Base-by-base conservation (phyloP, 2,113 vertebrate species). In the Engraulis encrasicolus region DNA sequence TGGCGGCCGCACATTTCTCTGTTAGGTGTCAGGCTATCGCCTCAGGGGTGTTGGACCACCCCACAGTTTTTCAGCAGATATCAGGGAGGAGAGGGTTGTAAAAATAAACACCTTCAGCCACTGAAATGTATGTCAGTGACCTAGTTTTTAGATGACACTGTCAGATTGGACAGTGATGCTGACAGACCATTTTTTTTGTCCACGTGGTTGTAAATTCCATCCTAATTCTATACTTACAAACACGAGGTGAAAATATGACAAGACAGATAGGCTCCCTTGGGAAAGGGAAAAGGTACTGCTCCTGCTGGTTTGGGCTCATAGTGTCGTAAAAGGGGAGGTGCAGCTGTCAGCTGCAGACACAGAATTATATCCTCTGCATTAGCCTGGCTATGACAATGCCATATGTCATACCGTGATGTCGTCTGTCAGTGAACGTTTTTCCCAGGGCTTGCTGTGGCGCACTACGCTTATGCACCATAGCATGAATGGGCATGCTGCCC, bases 161-260 rank as follows among this genome's bases (percentile, higher is more conserved):
- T 34, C 66, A 31, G 14, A 34, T 5, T 17, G 12, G 31, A 34
- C 27, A 74, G 66, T 74, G 27, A 74, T 34, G 66, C 66, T 74
- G 66, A 74, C 66, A 74, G 34, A 34, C 27, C 66, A 14, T 74
- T 74, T 74, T 74, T 74, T 58, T 19, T n/a, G n/a, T n/a, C n/a
- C n/a, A 74, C 11, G 31, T 1, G 66, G 66, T 74, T 15, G 14
- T 74, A 36, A 74, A 74, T 74, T 34, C 66, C 66, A 36, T 31
- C 4, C 1, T 34, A 74, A 74, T 74, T 34, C 23, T 74, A 36
- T 34, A 18, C 66, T 74, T 74, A 34, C 66, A 74, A 34, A 74
- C 66, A 74, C 27, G 34, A 34, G 66, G 66, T 74, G 66, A 34
- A 74, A 74, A 36, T 74, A 36, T 34, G 31, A 14, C 23, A 66